phyloP scores from a whole-genome alignment of 2,113 vertebrate species.

The Osmerus mordax region DNA sequence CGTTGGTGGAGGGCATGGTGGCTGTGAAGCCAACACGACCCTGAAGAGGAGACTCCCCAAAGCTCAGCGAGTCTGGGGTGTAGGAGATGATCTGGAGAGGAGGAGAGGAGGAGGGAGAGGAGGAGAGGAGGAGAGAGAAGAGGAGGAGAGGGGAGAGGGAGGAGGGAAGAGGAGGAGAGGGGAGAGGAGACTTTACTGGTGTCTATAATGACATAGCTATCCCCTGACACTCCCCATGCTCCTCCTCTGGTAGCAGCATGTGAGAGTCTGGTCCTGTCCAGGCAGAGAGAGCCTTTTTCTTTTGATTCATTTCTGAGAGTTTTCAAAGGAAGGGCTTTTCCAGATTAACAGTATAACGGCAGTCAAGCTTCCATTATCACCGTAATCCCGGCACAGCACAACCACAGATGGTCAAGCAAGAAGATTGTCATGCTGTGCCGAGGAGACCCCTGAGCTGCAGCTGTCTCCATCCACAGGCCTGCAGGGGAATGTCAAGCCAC shows the following conservation, averaged over 20 bases:
- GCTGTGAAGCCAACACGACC: slow-evolving; percentile 67
- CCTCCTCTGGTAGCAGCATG: too few species aligned
- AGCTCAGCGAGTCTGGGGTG: slow-evolving; percentile 25
- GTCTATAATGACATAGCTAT: too few species aligned
- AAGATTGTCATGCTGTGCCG: neutral
- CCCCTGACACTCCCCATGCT: too few species aligned
- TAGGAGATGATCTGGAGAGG: slow-evolving; percentile 74
- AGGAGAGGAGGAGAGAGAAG: neutral
- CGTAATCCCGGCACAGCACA: slow-evolving; percentile 35
- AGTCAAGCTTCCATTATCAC: slow-evolving; percentile 24
- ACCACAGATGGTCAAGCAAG: slow-evolving; percentile 26
- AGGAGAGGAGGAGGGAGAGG: neutral
- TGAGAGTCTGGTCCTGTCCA: too few species aligned
- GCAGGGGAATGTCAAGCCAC: too few species aligned
- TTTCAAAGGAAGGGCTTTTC: slow-evolving; percentile 43
- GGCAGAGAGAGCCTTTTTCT: slow-evolving; percentile 20
- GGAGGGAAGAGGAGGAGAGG: neutral
- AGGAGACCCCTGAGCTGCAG: neutral
- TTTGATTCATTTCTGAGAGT: slow-evolving; percentile 40
- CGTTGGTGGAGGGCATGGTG: slow-evolving; percentile 56
- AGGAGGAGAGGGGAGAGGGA: neutral
- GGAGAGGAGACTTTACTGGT: too few species aligned
- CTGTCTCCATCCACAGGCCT: neutral
- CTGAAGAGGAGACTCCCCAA: slow-evolving; percentile 45
- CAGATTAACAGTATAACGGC: slow-evolving; percentile 45